Conservation (phyloP, 2,888 invertebrate genomes). For the Conchocele bisecta region DNA sequence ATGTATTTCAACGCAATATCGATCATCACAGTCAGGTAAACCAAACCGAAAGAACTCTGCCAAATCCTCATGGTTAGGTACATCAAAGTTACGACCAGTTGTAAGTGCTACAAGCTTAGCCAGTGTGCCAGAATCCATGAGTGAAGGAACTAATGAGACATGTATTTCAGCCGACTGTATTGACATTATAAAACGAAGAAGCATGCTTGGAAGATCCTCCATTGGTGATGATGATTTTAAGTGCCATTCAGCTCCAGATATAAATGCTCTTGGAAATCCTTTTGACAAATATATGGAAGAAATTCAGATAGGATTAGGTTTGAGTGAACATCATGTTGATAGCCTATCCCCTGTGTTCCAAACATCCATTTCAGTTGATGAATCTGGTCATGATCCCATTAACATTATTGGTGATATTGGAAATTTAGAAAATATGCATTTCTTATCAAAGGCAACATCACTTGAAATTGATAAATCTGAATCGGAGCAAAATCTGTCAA, state of each 20-base stretch:
- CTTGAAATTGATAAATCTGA: background rate
- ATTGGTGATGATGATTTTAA: constrained; percentile 64
- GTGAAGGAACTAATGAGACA: constrained; percentile 59
- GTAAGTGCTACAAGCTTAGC: constrained; percentile 73
- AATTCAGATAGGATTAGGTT: constrained; percentile 19
- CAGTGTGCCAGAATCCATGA: constrained; percentile 74
- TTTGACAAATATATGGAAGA: constrained; percentile 60
- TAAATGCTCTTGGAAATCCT: constrained; percentile 64
- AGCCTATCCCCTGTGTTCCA: background rate
- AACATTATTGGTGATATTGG: background rate
- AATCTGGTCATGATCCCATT: no score
- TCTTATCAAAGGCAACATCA: background rate
- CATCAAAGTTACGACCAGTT: constrained; percentile 56
- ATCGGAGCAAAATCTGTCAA: background rate
- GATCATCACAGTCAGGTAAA: no score
- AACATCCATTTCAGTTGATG: constrained; percentile 46
- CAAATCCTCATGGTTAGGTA: background rate
- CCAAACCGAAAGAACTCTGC: no score
- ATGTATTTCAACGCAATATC: no score
- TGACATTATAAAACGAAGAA: constrained; percentile 61
- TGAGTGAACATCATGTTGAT: background rate
- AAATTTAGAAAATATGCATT: background rate
- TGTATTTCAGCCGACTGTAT: no score
- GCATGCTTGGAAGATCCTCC: constrained; percentile 51
- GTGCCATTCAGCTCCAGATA: constrained; percentile 72